A percentile compares a stretch with the other conserved stretches of the same genome.
phyloP scores from a whole-genome alignment of 2,797 vertebrate species.

The Graptemys geographica region DNA sequence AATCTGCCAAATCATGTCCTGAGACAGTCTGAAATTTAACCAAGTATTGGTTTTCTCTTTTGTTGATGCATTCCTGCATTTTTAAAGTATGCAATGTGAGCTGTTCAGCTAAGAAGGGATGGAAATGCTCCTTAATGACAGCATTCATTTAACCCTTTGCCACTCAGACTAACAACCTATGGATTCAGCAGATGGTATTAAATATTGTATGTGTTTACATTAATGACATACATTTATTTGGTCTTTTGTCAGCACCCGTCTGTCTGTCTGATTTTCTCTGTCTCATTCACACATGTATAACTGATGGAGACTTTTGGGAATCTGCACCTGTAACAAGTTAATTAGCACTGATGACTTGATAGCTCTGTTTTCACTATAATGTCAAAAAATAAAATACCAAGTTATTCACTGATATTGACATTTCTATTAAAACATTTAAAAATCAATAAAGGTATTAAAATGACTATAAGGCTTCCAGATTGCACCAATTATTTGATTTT shows the following conservation, averaged over 20 bases:
- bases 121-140: not conserved
- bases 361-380: not conserved
- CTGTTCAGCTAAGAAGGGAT: not conserved
- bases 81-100: not conserved
- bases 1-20: not conserved
- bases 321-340: not conserved
- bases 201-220: not conserved
- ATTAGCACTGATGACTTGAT: not conserved
- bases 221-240: not conserved
- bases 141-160: not conserved
- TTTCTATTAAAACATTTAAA: conserved; percentile 1
- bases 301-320: not conserved
- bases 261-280: fast-evolving
- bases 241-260: not conserved
- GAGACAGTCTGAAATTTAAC: not conserved
- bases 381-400: not conserved
- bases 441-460: not conserved
- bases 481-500: conserved; percentile 4
- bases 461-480: not conserved
- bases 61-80: not conserved
- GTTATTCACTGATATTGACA: not conserved
- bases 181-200: not conserved
- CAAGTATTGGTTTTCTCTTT: not conserved
- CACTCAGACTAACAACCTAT: not conserved
- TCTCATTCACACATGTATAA: not conserved